These are phyloP conservation scores for Tor tambroides DNA, from an alignment of 2,113 vertebrate genomes.

Conservation along the genomic window DNA sequence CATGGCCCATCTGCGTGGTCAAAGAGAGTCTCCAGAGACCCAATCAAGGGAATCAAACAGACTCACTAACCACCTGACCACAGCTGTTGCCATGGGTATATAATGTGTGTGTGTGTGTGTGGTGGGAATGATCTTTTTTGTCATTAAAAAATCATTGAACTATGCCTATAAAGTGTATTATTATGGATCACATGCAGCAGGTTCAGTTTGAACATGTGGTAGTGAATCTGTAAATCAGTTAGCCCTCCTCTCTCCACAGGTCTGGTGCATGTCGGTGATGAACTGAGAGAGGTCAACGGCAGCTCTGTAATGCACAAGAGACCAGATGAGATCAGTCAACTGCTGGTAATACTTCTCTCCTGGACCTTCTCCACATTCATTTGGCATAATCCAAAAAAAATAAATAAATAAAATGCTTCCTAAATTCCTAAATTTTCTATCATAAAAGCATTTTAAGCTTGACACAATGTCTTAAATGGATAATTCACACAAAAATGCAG, in stretches of 20 bases:
- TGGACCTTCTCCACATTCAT: not conserved
- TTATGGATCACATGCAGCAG: constrained; percentile 17
- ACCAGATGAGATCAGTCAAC: constrained; percentile 96
- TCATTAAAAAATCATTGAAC: constrained; percentile 55
- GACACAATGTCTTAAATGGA: not conserved
- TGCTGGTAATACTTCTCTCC: constrained; percentile 80
- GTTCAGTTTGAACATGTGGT: not conserved
- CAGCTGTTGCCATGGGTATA: constrained; percentile 57
- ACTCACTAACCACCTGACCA: constrained; percentile 52
- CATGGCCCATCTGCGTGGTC: not conserved
- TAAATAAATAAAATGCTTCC: not conserved
- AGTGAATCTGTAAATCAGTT: not conserved
- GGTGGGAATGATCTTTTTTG: constrained; percentile 41
- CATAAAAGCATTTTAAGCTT: not conserved
- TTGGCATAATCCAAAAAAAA: not conserved
- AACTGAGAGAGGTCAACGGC: constrained; percentile 94
- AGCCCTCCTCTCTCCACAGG: constrained; percentile 73
- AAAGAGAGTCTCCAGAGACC: constrained; percentile 48
- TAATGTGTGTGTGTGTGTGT: constrained; percentile 12
- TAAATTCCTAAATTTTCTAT: not conserved
- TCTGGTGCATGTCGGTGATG: constrained; percentile 94
- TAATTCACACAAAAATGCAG: not conserved
- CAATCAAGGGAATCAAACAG: constrained; percentile 45
- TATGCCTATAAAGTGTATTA: constrained; percentile 49
- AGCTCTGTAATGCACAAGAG: constrained; percentile 90